phyloP scores from a whole-genome alignment of 1,140 invertebrate genomes.

The Schlechtendalia chinensis region DNA sequence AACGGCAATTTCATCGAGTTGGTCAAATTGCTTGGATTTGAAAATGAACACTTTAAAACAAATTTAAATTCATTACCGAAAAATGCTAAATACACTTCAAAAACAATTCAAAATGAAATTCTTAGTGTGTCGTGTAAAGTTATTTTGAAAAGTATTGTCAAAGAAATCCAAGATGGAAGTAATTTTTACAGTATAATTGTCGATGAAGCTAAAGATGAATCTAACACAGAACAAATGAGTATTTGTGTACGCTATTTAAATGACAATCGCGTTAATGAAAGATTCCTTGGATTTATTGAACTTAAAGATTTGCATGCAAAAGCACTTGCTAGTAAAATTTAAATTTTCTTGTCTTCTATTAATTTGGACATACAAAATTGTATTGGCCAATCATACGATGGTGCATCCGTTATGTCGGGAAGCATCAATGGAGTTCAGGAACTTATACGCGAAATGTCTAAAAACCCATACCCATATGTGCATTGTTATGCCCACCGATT shows the following conservation, averaged over 20 bases:
- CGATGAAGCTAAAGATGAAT: conserved; percentile 7
- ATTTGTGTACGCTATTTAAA: conserved; percentile 19
- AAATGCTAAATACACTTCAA: conserved; percentile 21
- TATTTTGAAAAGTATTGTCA: conserved; percentile 6
- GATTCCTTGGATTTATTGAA: conserved; percentile 15
- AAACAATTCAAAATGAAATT: conserved; percentile 33
- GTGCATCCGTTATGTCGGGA: conserved; percentile 49
- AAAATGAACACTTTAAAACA: background rate
- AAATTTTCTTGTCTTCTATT: background rate
- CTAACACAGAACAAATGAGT: conserved; percentile 15
- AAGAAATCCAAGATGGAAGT: conserved; percentile 30
- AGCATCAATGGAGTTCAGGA: conserved; percentile 30
- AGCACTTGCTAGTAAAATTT: background rate
- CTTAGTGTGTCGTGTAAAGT: background rate
- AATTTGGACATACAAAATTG: conserved; percentile 16
- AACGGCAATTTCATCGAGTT: conserved; percentile 8
- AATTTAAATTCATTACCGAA: conserved; percentile 5
- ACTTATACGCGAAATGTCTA: background rate
- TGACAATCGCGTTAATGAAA: conserved; percentile 24
- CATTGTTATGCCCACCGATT: too few species aligned
- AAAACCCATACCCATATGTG: conserved; percentile 21
- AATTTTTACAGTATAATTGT: conserved; percentile 27
- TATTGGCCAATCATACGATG: conserved; percentile 51
- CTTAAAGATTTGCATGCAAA: conserved; percentile 1
- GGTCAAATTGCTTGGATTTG: conserved; percentile 7